Conservation (phyloP, 2,113 vertebrate species). For the Peromyscus leucopus region DNA sequence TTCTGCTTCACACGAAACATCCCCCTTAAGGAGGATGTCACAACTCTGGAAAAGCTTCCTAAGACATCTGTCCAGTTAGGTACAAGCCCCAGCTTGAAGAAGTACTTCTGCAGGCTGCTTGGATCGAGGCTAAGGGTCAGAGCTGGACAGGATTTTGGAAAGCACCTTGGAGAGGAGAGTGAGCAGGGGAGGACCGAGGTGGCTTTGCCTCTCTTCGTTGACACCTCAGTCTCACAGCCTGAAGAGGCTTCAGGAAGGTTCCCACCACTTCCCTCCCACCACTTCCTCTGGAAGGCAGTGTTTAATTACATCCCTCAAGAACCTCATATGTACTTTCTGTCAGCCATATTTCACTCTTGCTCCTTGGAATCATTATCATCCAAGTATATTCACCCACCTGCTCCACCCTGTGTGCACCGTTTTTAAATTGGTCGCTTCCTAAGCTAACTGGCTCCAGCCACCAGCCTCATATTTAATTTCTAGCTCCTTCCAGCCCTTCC, state of each 20-base stretch:
- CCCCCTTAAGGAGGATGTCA: background rate
- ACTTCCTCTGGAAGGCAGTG: slow-evolving; percentile 26
- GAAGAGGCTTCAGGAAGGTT: background rate
- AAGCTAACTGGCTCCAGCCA: slow-evolving; percentile 9
- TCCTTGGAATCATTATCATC: slow-evolving; percentile 37
- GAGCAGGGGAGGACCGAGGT: background rate
- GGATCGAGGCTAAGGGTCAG: background rate
- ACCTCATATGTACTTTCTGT: slow-evolving; percentile 24
- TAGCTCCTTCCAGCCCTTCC: background rate
- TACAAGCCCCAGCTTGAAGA: background rate
- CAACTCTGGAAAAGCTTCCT: background rate
- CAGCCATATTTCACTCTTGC: slow-evolving; percentile 20
- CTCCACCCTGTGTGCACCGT: background rate
- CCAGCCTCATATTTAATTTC: background rate
- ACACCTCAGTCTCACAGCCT: background rate
- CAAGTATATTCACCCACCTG: slow-evolving; percentile 22
- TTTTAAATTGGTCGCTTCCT: slow-evolving; percentile 56
- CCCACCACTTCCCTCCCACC: background rate
- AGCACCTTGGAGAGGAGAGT: background rate
- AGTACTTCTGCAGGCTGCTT: background rate
- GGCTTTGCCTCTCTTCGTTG: background rate
- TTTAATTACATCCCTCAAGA: slow-evolving; percentile 24
- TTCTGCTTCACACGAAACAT: background rate
- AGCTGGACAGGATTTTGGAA: background rate
- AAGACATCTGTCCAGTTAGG: background rate